Base-by-base conservation (phyloP, 2,797 vertebrate genomes). In the Arremon brunneinucha region DNA sequence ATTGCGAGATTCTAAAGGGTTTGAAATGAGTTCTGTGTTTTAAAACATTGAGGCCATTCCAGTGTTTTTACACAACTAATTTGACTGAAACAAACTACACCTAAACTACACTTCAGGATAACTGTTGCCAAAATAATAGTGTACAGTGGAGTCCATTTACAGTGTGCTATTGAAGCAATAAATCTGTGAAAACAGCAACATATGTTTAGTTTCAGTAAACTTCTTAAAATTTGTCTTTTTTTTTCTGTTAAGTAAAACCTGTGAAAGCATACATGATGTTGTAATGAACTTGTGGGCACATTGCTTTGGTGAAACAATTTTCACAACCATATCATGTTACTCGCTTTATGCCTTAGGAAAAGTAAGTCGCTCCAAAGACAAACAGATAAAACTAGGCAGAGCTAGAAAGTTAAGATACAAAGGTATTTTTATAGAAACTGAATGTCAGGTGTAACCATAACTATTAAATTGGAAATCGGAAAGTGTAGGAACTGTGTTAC, bases 121-220 rank as follows among this genome's bases (percentile, higher is more conserved):
- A 65, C 32, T 80, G 27, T 63, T 94, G 92, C 90, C 79, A 96
- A 81, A 89, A 82, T 56, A 47, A 80, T 32, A 83, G 8, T 57
- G 21, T 76, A 43, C 47, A 62, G 30, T 50, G 15, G 44, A 91
- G 32, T 76, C 41, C 28, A 37, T 85, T 91, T 96, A 87, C 70
- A 93, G 21, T 41, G 79, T 87, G 67, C 53, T 89, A 44, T 87
- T 95, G 79, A 94, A 89, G 64, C 56, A 93, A 69, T 89, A 91
- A 53, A 75, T 89, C 70, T 75, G 53, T 92, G 53, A 91, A 87
- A 91, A 95, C 49, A 90, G 60, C 78, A 90, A 84, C 24, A 9
- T 81, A 34, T 47, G 49, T 76, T 91, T 92, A 67, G 75, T 90
- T 93, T 59, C 74, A 90, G 67, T 77, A 68, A 87, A 83, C 14